Evolutionary conservation across 1,140 invertebrate species (phyloP), one percentile per base, ranked within the genome.

Genomic region (Ceratoteleas bidentatus): DNA sequence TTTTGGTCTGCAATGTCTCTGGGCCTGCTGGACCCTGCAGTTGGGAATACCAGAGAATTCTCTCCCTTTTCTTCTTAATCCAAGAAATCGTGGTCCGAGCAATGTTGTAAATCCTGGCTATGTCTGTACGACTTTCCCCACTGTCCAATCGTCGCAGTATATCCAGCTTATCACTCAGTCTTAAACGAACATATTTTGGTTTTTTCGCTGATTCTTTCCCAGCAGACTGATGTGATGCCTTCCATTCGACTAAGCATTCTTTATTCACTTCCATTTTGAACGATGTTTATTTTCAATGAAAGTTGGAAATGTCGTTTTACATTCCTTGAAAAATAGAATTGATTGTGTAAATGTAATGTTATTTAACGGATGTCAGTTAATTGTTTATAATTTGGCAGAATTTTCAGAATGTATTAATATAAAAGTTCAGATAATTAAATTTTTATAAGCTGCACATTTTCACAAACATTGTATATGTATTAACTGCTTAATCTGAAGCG

Each of bases 51-150:
- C 58, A 64, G n/a, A 81, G 14, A 50, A 81, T 81, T 40, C 43
- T 16, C 6, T 75, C 72, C 13, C 78, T 58, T 40, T 75, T 81
- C 15, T 81, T 81, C 33, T 76, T 76, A 13, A 81, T 60, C 72
- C 65, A 72, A n/a, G 72, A 65, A 14, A 81, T 54, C 8, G 79
- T 76, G 6, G 72, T 76, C 50, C 53, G 24, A 0, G 58, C 66
- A n/a, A 76, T 72, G 24, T 76, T 81, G 15, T 81, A 76, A 9
- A 61, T 49, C 40, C 52, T 38, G 2, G 79, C 79, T 24, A 81
- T 76, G 5, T 81, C 78, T 45, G 38, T 43, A 8, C 32, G 52
- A 33, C 3, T 76, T 66, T 81, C 79, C 15, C 79, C 79, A 14
- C 49, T 24, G 6, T 76, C 79, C 14, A 81, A 6, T 38, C 79